phyloP scores from a whole-genome alignment of 2,888 invertebrate genomes.

The Mycogona germanica region DNA sequence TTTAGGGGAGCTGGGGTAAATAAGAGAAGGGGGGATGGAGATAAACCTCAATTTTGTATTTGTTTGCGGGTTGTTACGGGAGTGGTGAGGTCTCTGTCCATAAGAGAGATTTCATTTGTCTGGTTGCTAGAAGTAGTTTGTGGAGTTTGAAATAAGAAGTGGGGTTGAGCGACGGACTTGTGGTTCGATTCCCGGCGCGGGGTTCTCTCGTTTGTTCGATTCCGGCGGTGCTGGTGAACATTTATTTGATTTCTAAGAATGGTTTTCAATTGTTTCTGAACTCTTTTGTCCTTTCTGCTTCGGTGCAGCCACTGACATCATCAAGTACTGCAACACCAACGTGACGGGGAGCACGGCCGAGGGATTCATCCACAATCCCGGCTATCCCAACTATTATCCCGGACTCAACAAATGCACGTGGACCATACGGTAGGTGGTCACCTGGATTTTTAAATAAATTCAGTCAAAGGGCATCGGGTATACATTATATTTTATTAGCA shows the following conservation, averaged over 20 bases:
- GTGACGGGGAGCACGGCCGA: slow-evolving; percentile 34
- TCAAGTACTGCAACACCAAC: slow-evolving; percentile 10
- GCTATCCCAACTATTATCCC: slow-evolving; percentile 60
- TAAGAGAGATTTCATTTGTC: too few species aligned
- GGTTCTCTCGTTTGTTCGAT: not conserved
- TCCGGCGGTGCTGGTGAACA: not conserved
- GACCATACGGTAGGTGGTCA: slow-evolving; percentile 38
- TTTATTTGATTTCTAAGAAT: not conserved
- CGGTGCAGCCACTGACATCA: slow-evolving; percentile 6
- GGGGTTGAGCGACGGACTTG: too few species aligned
- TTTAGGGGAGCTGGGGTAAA: too few species aligned
- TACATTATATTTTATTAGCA: too few species aligned
- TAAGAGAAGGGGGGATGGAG: too few species aligned
- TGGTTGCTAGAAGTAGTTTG: too few species aligned
- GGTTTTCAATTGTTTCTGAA: not conserved
- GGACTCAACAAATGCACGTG: slow-evolving; percentile 53
- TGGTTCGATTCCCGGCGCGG: not conserved
- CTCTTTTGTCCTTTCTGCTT: not conserved
- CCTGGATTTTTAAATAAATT: too few species aligned
- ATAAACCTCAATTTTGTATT: too few species aligned
- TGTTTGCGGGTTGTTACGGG: too few species aligned
- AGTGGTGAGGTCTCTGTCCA: too few species aligned
- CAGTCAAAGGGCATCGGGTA: too few species aligned
- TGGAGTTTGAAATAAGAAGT: too few species aligned
- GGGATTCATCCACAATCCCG: slow-evolving; percentile 56